These are phyloP conservation scores for Pholis gunnellus DNA, from an alignment of 2,113 vertebrate genomes.

Conservation along the genomic window DNA sequence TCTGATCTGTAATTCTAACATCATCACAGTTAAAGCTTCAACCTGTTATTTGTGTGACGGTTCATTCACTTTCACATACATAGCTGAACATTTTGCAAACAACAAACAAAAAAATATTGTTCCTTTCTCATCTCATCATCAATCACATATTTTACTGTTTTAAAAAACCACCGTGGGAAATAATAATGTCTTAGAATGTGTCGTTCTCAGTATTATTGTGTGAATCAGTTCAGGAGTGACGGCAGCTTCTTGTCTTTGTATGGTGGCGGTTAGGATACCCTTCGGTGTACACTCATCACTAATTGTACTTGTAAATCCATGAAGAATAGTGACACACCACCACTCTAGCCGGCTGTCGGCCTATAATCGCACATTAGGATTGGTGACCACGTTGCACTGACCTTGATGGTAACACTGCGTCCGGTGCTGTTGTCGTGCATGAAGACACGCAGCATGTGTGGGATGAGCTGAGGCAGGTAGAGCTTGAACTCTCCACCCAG, in stretches of 20 bases:
- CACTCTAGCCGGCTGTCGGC: neutral
- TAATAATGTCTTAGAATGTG: neutral
- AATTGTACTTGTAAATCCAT: neutral
- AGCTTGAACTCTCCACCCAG: slow-evolving; percentile 98
- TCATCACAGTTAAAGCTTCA: neutral
- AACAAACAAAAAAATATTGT: too few species aligned
- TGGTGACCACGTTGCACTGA: slow-evolving; percentile 59
- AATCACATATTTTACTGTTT: neutral
- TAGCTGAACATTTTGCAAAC: too few species aligned
- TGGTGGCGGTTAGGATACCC: neutral
- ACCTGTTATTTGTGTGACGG: neutral
- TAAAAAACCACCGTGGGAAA: neutral
- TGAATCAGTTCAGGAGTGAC: neutral
- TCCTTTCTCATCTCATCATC: neutral
- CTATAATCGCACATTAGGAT: neutral
- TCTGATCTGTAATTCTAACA: neutral
- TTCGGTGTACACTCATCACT: neutral
- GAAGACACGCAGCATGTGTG: slow-evolving; percentile 98
- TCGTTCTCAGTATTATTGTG: neutral
- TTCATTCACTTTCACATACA: too few species aligned
- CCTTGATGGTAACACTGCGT: slow-evolving; percentile 96
- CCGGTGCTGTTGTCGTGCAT: slow-evolving; percentile 97
- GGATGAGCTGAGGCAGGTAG: slow-evolving; percentile 97
- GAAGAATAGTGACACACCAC: neutral
- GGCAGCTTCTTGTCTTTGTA: neutral